Conservation (phyloP, 2,888 invertebrate species). For the Eristalis tenax region DNA sequence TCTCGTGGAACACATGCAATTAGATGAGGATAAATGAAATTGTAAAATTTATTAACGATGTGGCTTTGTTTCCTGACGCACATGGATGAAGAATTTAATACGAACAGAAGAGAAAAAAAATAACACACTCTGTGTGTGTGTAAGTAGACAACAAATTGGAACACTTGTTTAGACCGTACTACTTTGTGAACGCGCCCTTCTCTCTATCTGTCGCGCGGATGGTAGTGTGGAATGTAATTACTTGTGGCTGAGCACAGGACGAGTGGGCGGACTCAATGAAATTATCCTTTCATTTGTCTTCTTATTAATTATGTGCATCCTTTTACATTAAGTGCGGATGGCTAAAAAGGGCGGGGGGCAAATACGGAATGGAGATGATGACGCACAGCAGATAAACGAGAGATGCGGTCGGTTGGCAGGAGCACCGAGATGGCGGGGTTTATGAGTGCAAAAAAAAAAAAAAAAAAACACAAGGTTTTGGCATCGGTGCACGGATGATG, state of each 20-base stretch:
- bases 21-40: slow-evolving; percentile 64
- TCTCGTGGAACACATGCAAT: slow-evolving; percentile 30
- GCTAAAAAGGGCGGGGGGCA: background rate
- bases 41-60: slow-evolving; percentile 69
- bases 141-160: slow-evolving; percentile 53
- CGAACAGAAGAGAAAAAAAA: slow-evolving; percentile 5
- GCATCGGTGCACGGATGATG: background rate
- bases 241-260: slow-evolving; percentile 32
- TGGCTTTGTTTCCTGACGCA: slow-evolving; percentile 55
- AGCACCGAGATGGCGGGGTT: slow-evolving; percentile 5
- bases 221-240: slow-evolving; percentile 64
- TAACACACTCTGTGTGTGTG: too few species aligned
- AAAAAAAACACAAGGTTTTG: background rate
- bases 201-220: slow-evolving; percentile 1
- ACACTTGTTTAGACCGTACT: slow-evolving; percentile 50
- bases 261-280: slow-evolving; percentile 63
- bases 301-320: slow-evolving; percentile 71
- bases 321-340: slow-evolving; percentile 69
- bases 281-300: slow-evolving; percentile 72
- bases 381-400: slow-evolving; percentile 58
- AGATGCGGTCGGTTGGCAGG: slow-evolving; percentile 48
- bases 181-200: slow-evolving; percentile 7
- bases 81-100: slow-evolving; percentile 36
- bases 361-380: slow-evolving; percentile 36
- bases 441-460: background rate